Conservation (phyloP, 2,113 vertebrate genomes). For the Heterochromis multidens region DNA sequence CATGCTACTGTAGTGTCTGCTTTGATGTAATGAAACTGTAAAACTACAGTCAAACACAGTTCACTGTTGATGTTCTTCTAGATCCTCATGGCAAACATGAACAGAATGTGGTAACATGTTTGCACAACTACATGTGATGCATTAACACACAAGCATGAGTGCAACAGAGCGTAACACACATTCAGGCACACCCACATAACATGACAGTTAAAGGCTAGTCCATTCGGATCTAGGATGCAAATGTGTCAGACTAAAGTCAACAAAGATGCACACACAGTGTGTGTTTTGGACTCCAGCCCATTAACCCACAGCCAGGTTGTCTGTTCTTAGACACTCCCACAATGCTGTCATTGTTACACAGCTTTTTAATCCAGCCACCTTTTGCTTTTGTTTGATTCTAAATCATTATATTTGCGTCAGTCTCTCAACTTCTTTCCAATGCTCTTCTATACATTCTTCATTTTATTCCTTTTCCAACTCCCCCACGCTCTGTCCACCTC, state of each 20-base stretch:
- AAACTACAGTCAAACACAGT: background rate
- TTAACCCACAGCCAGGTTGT: background rate
- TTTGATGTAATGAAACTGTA: background rate
- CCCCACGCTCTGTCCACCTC: background rate
- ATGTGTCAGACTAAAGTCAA: constrained; percentile 3
- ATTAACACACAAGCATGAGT: background rate
- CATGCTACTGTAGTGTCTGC: background rate
- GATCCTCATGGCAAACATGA: background rate
- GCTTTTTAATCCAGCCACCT: constrained; percentile 8
- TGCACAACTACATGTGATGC: background rate
- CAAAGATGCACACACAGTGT: background rate
- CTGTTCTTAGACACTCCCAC: background rate
- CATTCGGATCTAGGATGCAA: background rate
- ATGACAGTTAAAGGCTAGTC: background rate
- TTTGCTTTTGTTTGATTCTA: constrained; percentile 8
- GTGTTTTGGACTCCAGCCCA: no score
- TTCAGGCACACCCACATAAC: background rate
- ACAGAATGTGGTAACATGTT: constrained; percentile 10
- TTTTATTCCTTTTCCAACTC: background rate
- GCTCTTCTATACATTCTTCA: background rate
- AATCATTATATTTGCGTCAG: constrained; percentile 8
- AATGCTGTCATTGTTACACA: background rate
- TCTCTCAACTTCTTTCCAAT: background rate
- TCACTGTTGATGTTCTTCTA: background rate
- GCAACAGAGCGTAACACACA: background rate